Base-by-base conservation (phyloP, 2,888 invertebrate genomes). In the Branchipolynoe longqiensis region DNA sequence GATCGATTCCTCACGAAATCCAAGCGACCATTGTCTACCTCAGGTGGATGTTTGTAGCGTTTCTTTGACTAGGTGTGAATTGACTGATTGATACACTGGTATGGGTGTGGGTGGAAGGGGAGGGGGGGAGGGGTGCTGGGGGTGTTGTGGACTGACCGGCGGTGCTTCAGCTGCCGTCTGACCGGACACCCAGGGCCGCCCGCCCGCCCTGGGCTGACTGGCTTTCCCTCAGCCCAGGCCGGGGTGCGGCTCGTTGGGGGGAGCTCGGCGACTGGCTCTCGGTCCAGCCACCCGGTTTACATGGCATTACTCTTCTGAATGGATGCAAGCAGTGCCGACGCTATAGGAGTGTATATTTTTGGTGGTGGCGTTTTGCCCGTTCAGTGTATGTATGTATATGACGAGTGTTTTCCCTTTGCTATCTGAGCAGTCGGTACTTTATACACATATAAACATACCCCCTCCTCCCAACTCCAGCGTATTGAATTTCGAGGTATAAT, bases 1-100 rank as follows among this genome's bases (percentile, higher is more conserved):
- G 69, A 69, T 69, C 69, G 38, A 69, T 69, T 69, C 69, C 69
- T 69, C 69, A 69, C 78, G 78, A 78, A 78, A 78, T 78, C 78
- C 78, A 78, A 78, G 31, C 18, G 78, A 78, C 78, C 78, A 78
- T 78, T 48, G 41, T 48, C 78, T 78, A 78, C 78, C 78, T 78
- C 78, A 78, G 78, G 78, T 78, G 48, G 78, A 78, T 78, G 33
- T 41, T 48, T 78, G 33, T 41, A 48, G 18, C 31, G 48, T 78
- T 41, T 41, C 78, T 78, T 78, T 31, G 33, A 78, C 69, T 48
- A 22, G 78, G 78, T 78, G 78, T 48, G 78, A 78, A 78, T 78
- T 78, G 78, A 78, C 78, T 78, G 78, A 78, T 8, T 41, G 48
- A 78, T 78, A 38, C 18, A n/a, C 69, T 36, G 69, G 69, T 3